Evolutionary conservation across 2,797 vertebrate species (phyloP).

Genomic region (Spatula clypeata): DNA sequence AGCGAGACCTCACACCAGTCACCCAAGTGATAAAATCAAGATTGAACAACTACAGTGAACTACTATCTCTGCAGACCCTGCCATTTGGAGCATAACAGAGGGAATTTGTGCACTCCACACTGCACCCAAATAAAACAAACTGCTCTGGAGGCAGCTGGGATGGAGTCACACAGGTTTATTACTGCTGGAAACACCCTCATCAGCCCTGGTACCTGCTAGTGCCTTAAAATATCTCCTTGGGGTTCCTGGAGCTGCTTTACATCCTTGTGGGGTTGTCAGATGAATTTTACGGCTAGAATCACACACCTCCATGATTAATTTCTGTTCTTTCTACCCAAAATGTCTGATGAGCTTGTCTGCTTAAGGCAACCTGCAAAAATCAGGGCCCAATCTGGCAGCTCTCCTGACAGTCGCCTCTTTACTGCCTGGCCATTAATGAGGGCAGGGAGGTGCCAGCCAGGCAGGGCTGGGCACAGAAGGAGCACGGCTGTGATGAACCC

Average conservation of each 20-base stretch:
- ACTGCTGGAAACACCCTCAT: slow-evolving; percentile 27
- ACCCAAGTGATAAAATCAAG: neutral
- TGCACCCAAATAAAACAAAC: neutral
- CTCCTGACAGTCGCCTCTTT: neutral
- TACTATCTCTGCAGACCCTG: fast-evolving
- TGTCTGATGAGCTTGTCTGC: slow-evolving; percentile 60
- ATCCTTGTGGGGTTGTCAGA: slow-evolving; percentile 37
- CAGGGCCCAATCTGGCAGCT: neutral
- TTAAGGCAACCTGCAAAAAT: slow-evolving; percentile 46
- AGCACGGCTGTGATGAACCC: slow-evolving; percentile 35
- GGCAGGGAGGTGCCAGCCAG: neutral
- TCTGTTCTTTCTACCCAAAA: slow-evolving; percentile 60
- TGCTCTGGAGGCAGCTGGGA: neutral
- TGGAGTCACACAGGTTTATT: neutral
- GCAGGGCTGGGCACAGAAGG: neutral
- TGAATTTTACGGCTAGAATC: slow-evolving; percentile 56
- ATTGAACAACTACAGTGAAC: neutral
- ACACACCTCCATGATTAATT: slow-evolving; percentile 57
- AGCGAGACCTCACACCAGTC: fast-evolving
- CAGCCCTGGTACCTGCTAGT: neutral
- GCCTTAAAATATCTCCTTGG: slow-evolving; percentile 12
- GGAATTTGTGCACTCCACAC: neutral
- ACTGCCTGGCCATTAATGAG: slow-evolving; percentile 37
- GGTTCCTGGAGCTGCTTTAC: slow-evolving; percentile 12
- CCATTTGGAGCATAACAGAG: neutral